Conservation (phyloP, 2,113 vertebrate genomes). For the Sakesphorus luctuosus region DNA sequence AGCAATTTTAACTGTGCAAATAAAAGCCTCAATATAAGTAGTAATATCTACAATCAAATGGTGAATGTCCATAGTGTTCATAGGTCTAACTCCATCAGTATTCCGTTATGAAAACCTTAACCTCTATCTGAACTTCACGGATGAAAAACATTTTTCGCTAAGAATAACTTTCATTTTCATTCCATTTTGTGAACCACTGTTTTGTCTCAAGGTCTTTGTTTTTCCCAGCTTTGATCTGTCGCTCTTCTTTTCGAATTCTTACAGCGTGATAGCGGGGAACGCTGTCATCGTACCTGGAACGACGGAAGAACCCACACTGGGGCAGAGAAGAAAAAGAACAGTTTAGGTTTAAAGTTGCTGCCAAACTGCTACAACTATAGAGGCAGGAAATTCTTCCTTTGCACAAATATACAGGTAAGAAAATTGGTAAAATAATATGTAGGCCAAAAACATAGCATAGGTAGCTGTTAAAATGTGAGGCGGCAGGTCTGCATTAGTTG, state of each 20-base stretch:
- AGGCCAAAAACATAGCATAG: not conserved
- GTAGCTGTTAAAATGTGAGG: not conserved
- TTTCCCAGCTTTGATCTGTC: conserved; percentile 81
- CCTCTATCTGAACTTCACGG: conserved; percentile 3
- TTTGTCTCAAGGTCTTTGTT: conserved; percentile 84
- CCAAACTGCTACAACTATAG: not conserved
- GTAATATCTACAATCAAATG: conserved; percentile 59
- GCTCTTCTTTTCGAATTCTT: conserved; percentile 89
- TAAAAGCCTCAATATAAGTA: conserved; percentile 44
- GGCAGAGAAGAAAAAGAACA: not conserved
- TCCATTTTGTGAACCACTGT: conserved; percentile 94
- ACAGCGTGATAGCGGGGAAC: conserved; percentile 93
- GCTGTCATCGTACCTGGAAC: conserved; percentile 89
- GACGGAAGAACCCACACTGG: conserved; percentile 97
- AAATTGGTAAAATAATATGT: not conserved
- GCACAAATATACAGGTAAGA: not conserved
- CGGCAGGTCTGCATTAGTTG: not conserved
- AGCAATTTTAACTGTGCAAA: conserved; percentile 73
- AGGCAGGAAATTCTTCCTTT: not conserved
- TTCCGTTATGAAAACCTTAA: conserved; percentile 15
- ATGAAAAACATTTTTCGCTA: conserved; percentile 54
- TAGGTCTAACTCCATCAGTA: conserved; percentile 21
- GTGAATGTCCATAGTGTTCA: conserved; percentile 44
- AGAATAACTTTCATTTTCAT: conserved; percentile 90
- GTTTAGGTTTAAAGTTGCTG: not conserved